Conservation (phyloP, 1,140 invertebrate species). For the Contarinia nasturtii region DNA sequence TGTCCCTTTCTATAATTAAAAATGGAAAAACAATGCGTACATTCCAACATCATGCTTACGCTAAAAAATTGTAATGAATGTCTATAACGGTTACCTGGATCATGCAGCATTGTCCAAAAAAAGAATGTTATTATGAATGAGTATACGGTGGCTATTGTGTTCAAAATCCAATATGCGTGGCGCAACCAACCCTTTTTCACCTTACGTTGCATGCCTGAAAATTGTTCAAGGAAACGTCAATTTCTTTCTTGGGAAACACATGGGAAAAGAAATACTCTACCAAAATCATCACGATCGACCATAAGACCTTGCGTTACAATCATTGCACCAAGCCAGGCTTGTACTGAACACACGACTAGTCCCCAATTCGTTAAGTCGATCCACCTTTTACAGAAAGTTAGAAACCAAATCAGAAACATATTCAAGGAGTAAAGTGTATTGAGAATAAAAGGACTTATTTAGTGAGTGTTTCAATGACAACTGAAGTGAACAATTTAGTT, state of each 20-base stretch:
- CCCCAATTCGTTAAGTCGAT: slow-evolving; percentile 53
- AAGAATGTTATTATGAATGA: slow-evolving; percentile 32
- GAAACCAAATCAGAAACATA: no score
- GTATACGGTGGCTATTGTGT: slow-evolving; percentile 36
- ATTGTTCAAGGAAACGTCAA: neutral
- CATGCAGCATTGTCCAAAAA: slow-evolving; percentile 22
- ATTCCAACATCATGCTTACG: neutral
- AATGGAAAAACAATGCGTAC: neutral
- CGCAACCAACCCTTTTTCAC: slow-evolving; percentile 24
- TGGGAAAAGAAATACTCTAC: neutral
- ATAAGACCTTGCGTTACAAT: slow-evolving; percentile 25
- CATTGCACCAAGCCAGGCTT: slow-evolving; percentile 21
- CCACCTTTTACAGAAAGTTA: no score
- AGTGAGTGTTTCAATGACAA: no score
- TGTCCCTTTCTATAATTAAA: slow-evolving; percentile 14
- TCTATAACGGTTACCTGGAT: slow-evolving; percentile 13
- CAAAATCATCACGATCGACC: slow-evolving; percentile 22
- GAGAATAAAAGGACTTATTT: no score
- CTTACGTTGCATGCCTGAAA: slow-evolving; percentile 16
- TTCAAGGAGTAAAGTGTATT: no score
- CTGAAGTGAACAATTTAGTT: no score
- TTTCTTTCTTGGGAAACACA: neutral
- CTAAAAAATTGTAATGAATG: neutral
- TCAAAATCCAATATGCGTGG: slow-evolving; percentile 37
- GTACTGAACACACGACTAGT: slow-evolving; percentile 28